Base-by-base conservation (phyloP, 2,113 vertebrate species). In the Hippocampus zosterae region DNA sequence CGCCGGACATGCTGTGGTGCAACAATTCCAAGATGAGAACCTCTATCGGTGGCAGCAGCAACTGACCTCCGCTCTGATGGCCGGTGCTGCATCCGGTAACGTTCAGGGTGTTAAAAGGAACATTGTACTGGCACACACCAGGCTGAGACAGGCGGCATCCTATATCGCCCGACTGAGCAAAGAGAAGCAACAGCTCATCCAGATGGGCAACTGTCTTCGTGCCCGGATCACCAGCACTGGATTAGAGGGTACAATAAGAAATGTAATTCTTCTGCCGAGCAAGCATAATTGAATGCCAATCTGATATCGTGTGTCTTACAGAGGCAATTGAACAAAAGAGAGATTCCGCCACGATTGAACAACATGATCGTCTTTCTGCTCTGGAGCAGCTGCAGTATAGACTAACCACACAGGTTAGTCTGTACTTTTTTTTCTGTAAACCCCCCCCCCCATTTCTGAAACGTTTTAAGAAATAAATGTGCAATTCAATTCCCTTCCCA, bases 131-230 rank as follows among this genome's bases (percentile, higher is more conserved):
- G 84, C 93, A 9, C 91, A 74, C 44, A 71, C 62, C 70, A 93
- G 93, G 68, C 89, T 96, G 62, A 92, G 91, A 78, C 91, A 91
- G 85, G 94, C 95, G 0, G 83, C 84, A 19, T 87, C 78, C 25
- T 91, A 83, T 65, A 94, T 95, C 42, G 86, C 88, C 19, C 63
- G 75, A 65, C 87, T 98, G 66, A 92, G 75, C 80, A 87, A 78
- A 66, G 94, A 98, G 73, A 96, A 93, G 65, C 92, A 83, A 53
- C 94, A 95, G 74, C 91, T 98, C 70, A 92, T 95, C 56, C 95
- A 96, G 77, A 88, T 95, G 82, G 92, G 93, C 75, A 97, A 96
- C 86, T 77, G 92, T 67, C 92, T 97, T 23, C 90, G 94, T 1
- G 92, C 92, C 0, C 89, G 93, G 81, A 84, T 90, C 7, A 71